These are phyloP conservation scores for Subanguina moxae DNA, from an alignment of 1,140 invertebrate species.

Conservation along the genomic window DNA sequence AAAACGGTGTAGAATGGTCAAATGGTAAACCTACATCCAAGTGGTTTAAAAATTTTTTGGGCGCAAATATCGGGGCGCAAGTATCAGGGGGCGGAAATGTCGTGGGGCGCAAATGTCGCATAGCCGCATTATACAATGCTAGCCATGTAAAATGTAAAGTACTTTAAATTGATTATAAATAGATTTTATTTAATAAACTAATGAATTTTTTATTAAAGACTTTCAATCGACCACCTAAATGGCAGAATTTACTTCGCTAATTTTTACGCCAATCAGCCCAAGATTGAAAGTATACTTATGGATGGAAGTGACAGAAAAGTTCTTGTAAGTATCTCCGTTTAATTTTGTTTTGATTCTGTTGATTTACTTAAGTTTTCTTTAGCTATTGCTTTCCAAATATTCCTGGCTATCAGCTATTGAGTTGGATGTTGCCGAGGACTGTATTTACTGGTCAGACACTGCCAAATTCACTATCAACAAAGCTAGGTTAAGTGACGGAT, in stretches of 20 bases:
- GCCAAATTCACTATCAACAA: constrained; percentile 10
- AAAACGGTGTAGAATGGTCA: too few relatives aligned
- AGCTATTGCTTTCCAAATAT: too few relatives aligned
- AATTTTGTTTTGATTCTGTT: constrained; percentile 17
- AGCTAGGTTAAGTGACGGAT: constrained; percentile 1
- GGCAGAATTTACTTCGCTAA: constrained; percentile 26
- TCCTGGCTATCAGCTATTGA: not conserved
- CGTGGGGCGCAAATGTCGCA: too few relatives aligned
- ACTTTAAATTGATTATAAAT: too few relatives aligned
- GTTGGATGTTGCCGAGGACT: constrained; percentile 9
- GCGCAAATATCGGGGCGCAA: too few relatives aligned
- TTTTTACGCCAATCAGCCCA: constrained; percentile 14
- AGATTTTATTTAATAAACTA: too few relatives aligned
- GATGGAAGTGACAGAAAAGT: constrained; percentile 29
- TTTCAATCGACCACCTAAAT: constrained; percentile 11
- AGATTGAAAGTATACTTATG: constrained; percentile 25
- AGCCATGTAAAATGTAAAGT: too few relatives aligned
- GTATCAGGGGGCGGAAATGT: too few relatives aligned
- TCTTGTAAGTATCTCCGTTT: too few relatives aligned
- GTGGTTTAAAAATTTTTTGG: too few relatives aligned
- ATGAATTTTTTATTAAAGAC: not conserved
- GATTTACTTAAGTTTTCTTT: not conserved
- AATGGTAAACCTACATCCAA: too few relatives aligned
- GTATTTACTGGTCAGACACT: constrained; percentile 17
- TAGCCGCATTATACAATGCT: too few relatives aligned